A percentile compares a stretch with the other conserved stretches of the same genome.
These are phyloP conservation scores for Chauna torquata DNA, from an alignment of 2,113 vertebrate species.

Conservation along the genomic window DNA sequence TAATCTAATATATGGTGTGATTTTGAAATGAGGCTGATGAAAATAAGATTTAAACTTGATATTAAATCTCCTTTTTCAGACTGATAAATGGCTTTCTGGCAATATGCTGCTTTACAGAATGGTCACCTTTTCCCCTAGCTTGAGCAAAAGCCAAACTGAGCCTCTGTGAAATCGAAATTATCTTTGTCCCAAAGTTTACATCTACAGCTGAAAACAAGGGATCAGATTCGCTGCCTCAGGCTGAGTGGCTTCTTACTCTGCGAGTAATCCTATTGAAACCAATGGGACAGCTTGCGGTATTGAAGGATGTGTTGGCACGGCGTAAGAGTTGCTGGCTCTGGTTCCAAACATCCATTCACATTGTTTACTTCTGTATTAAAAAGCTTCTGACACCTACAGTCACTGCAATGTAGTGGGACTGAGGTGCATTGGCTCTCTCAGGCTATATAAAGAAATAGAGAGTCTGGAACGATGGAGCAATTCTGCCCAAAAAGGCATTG, in stretches of 20 bases:
- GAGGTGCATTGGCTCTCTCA: background rate
- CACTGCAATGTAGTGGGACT: background rate
- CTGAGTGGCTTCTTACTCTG: background rate
- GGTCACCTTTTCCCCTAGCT: background rate
- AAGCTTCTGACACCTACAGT: background rate
- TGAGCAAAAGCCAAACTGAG: background rate
- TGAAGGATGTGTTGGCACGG: background rate
- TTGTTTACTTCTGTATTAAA: background rate
- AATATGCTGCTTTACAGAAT: background rate
- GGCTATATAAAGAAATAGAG: background rate
- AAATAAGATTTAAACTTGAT: background rate
- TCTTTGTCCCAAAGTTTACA: background rate
- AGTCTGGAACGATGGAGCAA: background rate
- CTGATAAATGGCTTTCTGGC: background rate
- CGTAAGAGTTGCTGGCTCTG: background rate
- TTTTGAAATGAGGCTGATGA: background rate
- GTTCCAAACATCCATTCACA: background rate
- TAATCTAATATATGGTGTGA: background rate
- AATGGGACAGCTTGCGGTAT: background rate
- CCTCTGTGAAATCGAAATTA: background rate
- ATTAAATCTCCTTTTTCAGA: background rate
- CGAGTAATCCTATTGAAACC: background rate
- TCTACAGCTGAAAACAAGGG: background rate
- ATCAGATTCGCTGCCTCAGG: constrained; percentile 4
- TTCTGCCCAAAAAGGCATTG: background rate